Conservation (phyloP, 1,140 invertebrate species). For the Gryllus bimaculatus region DNA sequence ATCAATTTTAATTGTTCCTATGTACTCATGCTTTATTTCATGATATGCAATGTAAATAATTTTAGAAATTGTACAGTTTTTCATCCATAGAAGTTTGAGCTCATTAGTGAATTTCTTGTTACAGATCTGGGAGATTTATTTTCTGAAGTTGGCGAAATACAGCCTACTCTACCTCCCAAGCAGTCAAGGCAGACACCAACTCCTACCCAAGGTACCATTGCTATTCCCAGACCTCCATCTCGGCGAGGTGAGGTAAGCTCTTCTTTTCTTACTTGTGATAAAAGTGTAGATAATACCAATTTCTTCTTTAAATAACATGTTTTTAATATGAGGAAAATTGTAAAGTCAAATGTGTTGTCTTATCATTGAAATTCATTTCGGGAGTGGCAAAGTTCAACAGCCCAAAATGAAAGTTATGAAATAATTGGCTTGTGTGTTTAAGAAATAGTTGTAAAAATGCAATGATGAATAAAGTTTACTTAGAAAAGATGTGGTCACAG, state of each 20-base stretch:
- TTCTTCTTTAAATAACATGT: not conserved
- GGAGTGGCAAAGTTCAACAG: too few species aligned
- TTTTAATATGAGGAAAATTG: not conserved
- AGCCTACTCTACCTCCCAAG: conserved; percentile 53
- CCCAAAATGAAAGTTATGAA: too few species aligned
- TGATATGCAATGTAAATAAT: not conserved
- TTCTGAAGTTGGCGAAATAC: conserved; percentile 71
- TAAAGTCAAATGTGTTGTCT: not conserved
- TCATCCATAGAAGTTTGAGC: not conserved
- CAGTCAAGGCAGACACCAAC: conserved; percentile 39
- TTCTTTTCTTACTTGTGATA: not conserved
- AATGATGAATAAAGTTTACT: too few species aligned
- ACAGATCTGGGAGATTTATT: conserved; percentile 69
- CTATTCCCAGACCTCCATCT: conserved; percentile 39
- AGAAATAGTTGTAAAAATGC: too few species aligned
- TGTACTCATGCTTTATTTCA: not conserved
- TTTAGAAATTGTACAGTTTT: not conserved
- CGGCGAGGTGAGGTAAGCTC: conserved; percentile 25
- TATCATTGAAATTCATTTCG: too few species aligned
- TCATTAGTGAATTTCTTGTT: conserved; percentile 19
- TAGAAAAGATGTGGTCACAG: too few species aligned
- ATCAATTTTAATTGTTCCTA: not conserved
- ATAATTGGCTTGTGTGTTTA: too few species aligned
- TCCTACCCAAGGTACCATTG: conserved; percentile 53
- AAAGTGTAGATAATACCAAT: not conserved